phyloP scores from a whole-genome alignment of 2,113 vertebrate genomes.

The Hymenochirus boettgeri region DNA sequence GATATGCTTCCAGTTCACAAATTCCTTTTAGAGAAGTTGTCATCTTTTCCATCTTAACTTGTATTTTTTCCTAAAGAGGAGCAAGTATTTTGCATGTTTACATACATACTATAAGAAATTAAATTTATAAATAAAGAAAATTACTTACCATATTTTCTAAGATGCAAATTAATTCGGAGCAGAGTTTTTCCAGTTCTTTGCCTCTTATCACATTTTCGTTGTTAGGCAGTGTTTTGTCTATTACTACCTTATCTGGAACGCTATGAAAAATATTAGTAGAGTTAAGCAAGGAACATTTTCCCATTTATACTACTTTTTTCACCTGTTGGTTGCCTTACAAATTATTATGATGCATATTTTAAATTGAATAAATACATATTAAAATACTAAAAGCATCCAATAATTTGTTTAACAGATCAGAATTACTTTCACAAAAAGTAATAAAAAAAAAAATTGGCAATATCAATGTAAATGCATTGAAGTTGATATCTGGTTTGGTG shows the following conservation, averaged over 20 bases:
- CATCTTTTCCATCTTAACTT: conserved; percentile 83
- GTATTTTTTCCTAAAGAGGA: conserved; percentile 62
- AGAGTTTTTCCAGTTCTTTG: conserved; percentile 68
- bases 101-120: conserved; percentile 36
- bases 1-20: conserved; percentile 77
- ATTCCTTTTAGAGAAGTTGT: conserved; percentile 71
- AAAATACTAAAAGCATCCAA: no score
- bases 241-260: conserved; percentile 51
- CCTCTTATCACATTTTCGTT: conserved; percentile 38
- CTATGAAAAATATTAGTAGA: no score
- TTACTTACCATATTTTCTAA: conserved; percentile 71
- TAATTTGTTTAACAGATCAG: no score
- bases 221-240: conserved; percentile 37
- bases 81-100: not conserved
- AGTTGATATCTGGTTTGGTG: no score
- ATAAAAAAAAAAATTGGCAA: no score
- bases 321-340: no score
- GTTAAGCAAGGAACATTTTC: no score
- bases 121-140: conserved; percentile 40
- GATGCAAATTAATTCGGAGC: conserved; percentile 64
- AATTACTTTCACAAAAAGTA: no score
- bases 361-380: no score
- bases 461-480: no score
- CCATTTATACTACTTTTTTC: no score
- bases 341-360: no score